phyloP scores from a whole-genome alignment of 1,140 invertebrate species.

The Phenacoccus solenopsis region DNA sequence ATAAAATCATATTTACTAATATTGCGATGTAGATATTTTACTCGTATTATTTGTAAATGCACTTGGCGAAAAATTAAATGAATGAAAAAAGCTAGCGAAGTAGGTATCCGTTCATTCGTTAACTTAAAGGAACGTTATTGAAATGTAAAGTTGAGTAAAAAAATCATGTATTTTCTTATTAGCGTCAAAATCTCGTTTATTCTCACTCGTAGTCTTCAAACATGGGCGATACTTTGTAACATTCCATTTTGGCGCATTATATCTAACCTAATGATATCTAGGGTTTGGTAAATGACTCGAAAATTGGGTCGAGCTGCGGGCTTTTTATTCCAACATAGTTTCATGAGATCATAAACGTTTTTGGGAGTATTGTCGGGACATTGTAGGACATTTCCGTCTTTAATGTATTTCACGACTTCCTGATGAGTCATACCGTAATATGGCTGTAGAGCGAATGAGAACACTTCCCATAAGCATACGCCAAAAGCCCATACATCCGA shows the following conservation, averaged over 20 bases:
- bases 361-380: conserved; percentile 80
- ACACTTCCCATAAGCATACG: conserved; percentile 87
- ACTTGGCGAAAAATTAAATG: too few species aligned
- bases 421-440: conserved; percentile 92
- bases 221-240: background rate
- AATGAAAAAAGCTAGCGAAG: too few species aligned
- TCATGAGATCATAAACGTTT: conserved; percentile 88
- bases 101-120: too few species aligned
- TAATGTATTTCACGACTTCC: conserved; percentile 84
- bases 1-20: too few species aligned
- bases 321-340: conserved; percentile 79
- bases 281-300: conserved; percentile 51
- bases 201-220: too few species aligned
- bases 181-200: too few species aligned
- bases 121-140: too few species aligned
- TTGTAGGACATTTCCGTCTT: conserved; percentile 74
- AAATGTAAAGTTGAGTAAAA: too few species aligned
- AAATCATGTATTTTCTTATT: too few species aligned
- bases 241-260: background rate
- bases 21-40: too few species aligned
- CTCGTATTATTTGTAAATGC: too few species aligned
- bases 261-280: conserved; percentile 49
- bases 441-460: conserved; percentile 83
- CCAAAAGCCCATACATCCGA: conserved; percentile 91
- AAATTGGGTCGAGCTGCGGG: conserved; percentile 74